Conservation (phyloP, 2,888 invertebrate species). For the Xanthia icteritia region DNA sequence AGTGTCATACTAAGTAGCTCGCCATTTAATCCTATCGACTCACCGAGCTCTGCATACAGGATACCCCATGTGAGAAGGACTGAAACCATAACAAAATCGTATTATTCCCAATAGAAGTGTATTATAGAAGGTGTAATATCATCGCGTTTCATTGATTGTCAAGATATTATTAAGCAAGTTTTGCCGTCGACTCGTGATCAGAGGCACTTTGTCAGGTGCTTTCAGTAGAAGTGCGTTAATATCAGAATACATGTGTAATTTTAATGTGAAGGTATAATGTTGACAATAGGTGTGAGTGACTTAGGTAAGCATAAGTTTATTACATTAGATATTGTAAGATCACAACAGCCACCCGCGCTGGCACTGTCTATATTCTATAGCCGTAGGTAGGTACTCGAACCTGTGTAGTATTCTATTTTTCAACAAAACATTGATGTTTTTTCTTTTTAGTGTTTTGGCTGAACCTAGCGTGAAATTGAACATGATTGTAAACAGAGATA, state of each 20-base stretch:
- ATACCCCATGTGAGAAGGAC: constrained; percentile 93
- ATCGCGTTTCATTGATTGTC: background rate
- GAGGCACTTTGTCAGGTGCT: background rate
- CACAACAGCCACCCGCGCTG: background rate
- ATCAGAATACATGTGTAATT: constrained; percentile 13
- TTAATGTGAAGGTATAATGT: constrained; percentile 1
- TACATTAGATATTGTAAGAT: constrained; percentile 1
- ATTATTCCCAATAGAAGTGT: background rate
- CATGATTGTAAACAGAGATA: constrained; percentile 17
- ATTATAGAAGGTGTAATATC: background rate
- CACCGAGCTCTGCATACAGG: constrained; percentile 91
- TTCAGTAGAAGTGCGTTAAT: constrained; percentile 1
- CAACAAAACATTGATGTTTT: background rate
- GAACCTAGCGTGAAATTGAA: background rate
- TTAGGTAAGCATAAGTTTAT: constrained; percentile 29
- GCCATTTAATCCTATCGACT: constrained; percentile 91
- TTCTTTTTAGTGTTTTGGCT: background rate
- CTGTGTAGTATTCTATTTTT: background rate
- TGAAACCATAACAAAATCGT: constrained; percentile 65
- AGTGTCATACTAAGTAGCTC: constrained; percentile 92
- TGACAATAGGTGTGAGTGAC: constrained; percentile 14
- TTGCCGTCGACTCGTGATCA: background rate
- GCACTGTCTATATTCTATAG: background rate
- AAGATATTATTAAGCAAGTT: background rate
- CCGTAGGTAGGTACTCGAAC: background rate